These are phyloP conservation scores for Nematolebias whitei DNA, from an alignment of 2,113 vertebrate species.

Conservation along the genomic window DNA sequence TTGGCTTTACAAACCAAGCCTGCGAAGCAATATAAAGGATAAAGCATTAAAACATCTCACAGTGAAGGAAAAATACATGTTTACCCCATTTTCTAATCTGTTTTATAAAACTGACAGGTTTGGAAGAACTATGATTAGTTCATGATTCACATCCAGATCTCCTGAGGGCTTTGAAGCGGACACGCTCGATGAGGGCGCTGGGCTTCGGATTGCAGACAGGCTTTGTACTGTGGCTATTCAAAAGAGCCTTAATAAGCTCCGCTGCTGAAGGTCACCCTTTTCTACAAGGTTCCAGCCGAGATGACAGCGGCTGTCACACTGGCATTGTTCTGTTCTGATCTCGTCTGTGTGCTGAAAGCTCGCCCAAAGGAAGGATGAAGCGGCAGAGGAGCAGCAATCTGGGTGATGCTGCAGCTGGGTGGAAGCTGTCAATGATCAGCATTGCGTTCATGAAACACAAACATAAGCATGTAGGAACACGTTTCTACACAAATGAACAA, in stretches of 20 bases:
- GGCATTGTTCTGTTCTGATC: slow-evolving; percentile 15
- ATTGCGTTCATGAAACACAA: slow-evolving; percentile 7
- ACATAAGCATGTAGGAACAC: slow-evolving; percentile 24
- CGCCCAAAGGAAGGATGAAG: too few relatives aligned
- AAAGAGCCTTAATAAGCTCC: slow-evolving; percentile 48
- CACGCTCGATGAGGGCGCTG: slow-evolving; percentile 27
- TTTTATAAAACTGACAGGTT: slow-evolving; percentile 26
- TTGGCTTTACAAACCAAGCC: slow-evolving; percentile 48
- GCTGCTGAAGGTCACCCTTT: slow-evolving; percentile 55
- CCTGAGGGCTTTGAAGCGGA: slow-evolving; percentile 52
- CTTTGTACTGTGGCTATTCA: slow-evolving; percentile 60
- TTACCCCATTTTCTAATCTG: slow-evolving; percentile 41
- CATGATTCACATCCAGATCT: slow-evolving; percentile 37
- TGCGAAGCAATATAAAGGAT: slow-evolving; percentile 66
- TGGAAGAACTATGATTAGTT: slow-evolving; percentile 42
- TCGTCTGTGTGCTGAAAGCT: too few relatives aligned
- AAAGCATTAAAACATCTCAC: slow-evolving; percentile 21
- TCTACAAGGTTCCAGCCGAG: slow-evolving; percentile 42
- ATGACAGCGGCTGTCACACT: slow-evolving; percentile 49
- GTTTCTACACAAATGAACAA: background rate
- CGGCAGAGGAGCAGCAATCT: too few relatives aligned
- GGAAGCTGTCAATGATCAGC: background rate
- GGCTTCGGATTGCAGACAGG: slow-evolving; percentile 52
- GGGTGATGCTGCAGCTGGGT: too few relatives aligned
- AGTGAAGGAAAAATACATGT: slow-evolving; percentile 25